These are phyloP conservation scores for Pteria penguin DNA, from an alignment of 2,888 invertebrate genomes.

Conservation along the genomic window DNA sequence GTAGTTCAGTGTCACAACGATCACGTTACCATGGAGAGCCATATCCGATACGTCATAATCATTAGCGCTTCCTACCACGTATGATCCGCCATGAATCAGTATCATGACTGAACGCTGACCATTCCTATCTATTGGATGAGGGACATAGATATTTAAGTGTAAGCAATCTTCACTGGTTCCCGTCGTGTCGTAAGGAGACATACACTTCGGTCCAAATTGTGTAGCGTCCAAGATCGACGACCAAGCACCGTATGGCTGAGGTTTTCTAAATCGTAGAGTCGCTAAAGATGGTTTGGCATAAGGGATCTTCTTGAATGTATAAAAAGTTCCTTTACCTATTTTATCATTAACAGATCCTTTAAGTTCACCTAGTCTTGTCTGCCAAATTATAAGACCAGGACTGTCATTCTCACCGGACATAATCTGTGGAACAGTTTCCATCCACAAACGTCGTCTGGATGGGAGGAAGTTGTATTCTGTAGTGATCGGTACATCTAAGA, in stretches of 20 bases:
- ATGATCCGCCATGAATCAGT: slow-evolving; percentile 86
- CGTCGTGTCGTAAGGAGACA: slow-evolving; percentile 92
- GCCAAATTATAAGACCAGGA: slow-evolving; percentile 31
- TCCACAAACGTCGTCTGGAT: slow-evolving; percentile 9
- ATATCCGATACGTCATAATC: slow-evolving; percentile 94
- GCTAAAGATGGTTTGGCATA: slow-evolving; percentile 84
- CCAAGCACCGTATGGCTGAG: slow-evolving; percentile 61
- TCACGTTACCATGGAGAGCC: slow-evolving; percentile 92
- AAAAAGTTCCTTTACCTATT: neutral
- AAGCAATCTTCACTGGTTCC: slow-evolving; percentile 97
- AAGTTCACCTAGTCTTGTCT: slow-evolving; percentile 34
- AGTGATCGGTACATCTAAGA: neutral
- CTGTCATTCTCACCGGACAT: neutral
- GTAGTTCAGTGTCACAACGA: slow-evolving; percentile 86
- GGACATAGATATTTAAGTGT: slow-evolving; percentile 94
- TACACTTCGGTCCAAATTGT: slow-evolving; percentile 91
- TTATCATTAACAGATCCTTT: too few relatives aligned
- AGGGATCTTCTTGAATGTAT: slow-evolving; percentile 53
- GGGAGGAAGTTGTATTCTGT: neutral
- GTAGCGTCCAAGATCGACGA: slow-evolving; percentile 89
- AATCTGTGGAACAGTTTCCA: neutral
- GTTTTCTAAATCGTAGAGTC: slow-evolving; percentile 66
- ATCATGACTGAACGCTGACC: slow-evolving; percentile 90
- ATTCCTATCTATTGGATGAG: slow-evolving; percentile 78
- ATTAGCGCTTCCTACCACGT: slow-evolving; percentile 92